Evolutionary conservation across 2,113 vertebrate species (phyloP), one percentile per base, ranked within the genome.

Genomic region (Syngnathoides biaculeatus): DNA sequence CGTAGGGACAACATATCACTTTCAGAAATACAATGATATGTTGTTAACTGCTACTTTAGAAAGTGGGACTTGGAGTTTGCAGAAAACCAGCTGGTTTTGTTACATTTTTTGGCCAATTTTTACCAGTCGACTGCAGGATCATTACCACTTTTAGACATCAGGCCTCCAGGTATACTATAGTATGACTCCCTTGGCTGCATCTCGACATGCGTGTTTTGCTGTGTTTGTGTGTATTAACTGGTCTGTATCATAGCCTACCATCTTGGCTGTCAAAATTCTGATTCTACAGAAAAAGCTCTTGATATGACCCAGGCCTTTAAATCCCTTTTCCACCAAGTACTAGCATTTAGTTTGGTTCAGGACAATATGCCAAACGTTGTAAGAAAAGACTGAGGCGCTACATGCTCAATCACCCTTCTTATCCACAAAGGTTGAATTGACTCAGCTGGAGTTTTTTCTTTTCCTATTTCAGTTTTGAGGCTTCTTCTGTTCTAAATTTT

Each of bases 191-290:
- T 55, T 71, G 81, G 78, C 64, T 73, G 71, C 65, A 59, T 56
- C n/a, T 17, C 14, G 7, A 22, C 19, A 5, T 65, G 69, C 72
- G 78, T 73, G 74, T 84, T 53, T 74, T 59, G 24, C 38, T 52
- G 68, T 72, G 63, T 67, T 65, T 75, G 65, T 65, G 78, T 84
- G 39, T 68, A 35, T 72, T 83, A 83, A 86, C 78, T 82, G 69
- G 57, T 78, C 62, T 64, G 80, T 89, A 79, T 87, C 84, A 87
- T 67, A 24, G 47, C 68, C 66, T 77, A 63, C 64, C 55, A 3
- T 72, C 79, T 82, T 74, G n/a, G 14, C 30, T 66, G 77, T 80
- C 72, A 57, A 81, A 85, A 85, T 80, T 84, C 84, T 72, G 71
- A 64, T 67, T 87, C 57, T 73, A 87, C 88, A 86, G 79, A 78